Conservation (phyloP, 2,888 invertebrate genomes). For the Coenonympha arcania region DNA sequence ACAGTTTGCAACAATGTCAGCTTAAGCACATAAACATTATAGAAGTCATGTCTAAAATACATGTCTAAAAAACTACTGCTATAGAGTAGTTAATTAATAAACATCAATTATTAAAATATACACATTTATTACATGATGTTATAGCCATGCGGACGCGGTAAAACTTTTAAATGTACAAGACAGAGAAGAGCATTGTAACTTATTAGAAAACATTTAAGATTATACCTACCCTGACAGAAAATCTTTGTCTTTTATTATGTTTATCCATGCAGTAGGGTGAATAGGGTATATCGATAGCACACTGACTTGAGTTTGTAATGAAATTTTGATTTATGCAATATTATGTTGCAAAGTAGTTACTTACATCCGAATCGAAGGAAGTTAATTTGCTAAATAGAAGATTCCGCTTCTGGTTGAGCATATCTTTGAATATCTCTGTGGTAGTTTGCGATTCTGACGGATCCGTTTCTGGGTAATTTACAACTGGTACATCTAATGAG, state of each 20-base stretch:
- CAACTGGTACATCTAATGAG: slow-evolving; percentile 73
- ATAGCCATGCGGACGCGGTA: not conserved
- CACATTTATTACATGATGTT: not conserved
- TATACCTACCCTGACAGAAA: not conserved
- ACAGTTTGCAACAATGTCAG: slow-evolving; percentile 2
- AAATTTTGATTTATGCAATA: too few relatives aligned
- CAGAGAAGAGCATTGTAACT: not conserved
- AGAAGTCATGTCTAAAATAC: slow-evolving; percentile 18
- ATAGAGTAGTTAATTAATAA: not conserved
- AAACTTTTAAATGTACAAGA: not conserved
- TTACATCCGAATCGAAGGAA: slow-evolving; percentile 93
- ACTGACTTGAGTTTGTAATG: too few relatives aligned
- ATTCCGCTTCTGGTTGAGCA: slow-evolving; percentile 93
- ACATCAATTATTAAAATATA: not conserved
- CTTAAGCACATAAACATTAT: slow-evolving; percentile 19
- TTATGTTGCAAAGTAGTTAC: slow-evolving; percentile 51
- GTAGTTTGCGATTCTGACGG: slow-evolving; percentile 81
- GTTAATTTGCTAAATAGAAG: slow-evolving; percentile 88
- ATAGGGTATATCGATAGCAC: too few relatives aligned
- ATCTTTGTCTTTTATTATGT: not conserved
- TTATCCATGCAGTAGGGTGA: slow-evolving; percentile 44
- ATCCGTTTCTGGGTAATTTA: slow-evolving; percentile 77
- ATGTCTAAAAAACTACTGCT: slow-evolving; percentile 1
- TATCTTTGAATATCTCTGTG: slow-evolving; percentile 94
- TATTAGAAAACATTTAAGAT: not conserved